phyloP scores from a whole-genome alignment of 2,888 invertebrate genomes.

The Melieria omissa region DNA sequence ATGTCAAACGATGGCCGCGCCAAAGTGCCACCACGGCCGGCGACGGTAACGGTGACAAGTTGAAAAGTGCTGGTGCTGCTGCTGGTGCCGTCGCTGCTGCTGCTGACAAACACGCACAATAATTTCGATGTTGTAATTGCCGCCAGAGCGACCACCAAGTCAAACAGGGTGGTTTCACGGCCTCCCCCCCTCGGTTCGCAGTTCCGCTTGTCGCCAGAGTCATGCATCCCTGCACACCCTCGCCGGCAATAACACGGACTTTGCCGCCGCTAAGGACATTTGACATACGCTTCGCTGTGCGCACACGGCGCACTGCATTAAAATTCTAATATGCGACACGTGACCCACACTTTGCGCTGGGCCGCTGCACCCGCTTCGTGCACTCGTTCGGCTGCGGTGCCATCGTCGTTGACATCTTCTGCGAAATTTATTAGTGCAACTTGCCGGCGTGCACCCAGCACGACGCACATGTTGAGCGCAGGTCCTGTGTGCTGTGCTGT shows the following conservation, averaged over 20 bases:
- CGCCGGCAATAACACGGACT: constrained; percentile 15
- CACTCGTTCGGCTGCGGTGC: neutral
- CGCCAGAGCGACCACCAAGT: neutral
- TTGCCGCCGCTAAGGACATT: constrained; percentile 46
- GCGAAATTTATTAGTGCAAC: constrained; percentile 1
- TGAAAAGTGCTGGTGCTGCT: no score
- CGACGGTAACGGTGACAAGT: constrained; percentile 36
- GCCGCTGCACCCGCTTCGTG: neutral
- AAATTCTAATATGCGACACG: constrained; percentile 44
- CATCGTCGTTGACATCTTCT: neutral
- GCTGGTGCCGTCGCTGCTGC: no score
- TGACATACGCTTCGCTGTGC: constrained; percentile 56
- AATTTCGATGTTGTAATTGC: constrained; percentile 37
- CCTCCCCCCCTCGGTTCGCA: constrained; percentile 54
- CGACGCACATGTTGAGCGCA: no score
- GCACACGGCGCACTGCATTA: constrained; percentile 20
- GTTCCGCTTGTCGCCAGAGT: constrained; percentile 43
- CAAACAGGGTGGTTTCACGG: constrained; percentile 47
- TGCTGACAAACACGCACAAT: no score
- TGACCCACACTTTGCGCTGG: constrained; percentile 41
- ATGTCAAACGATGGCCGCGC: constrained; percentile 42
- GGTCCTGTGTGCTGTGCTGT: neutral
- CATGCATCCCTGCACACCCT: constrained; percentile 56
- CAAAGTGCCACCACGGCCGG: neutral
- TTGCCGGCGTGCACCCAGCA: neutral